Evolutionary conservation across 1,140 invertebrate genomes (phyloP).

Genomic region (Hycleus phaleratus): DNA sequence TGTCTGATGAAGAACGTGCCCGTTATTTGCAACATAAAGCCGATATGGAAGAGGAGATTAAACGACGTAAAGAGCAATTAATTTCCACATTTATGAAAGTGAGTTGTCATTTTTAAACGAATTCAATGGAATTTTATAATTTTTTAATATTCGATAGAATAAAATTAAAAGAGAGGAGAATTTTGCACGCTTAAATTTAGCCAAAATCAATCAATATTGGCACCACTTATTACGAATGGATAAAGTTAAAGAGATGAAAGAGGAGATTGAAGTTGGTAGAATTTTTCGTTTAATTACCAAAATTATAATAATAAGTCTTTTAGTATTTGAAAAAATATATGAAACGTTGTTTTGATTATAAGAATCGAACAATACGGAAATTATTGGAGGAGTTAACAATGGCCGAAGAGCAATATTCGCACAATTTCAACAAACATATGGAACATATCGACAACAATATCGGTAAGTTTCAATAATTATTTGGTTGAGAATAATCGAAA

Average conservation of each 20-base stretch:
- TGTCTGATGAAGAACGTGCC: slow-evolving; percentile 71
- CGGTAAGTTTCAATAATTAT: slow-evolving; percentile 41
- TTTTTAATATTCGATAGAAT: slow-evolving; percentile 46
- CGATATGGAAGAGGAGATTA: slow-evolving; percentile 68
- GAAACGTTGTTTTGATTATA: slow-evolving; percentile 51
- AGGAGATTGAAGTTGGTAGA: slow-evolving; percentile 51
- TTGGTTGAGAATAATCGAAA: background rate
- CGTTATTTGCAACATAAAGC: slow-evolving; percentile 70
- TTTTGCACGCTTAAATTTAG: slow-evolving; percentile 66
- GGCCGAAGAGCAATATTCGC: slow-evolving; percentile 60
- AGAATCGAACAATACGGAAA: slow-evolving; percentile 55
- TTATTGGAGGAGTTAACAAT: slow-evolving; percentile 57
- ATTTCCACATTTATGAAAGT: slow-evolving; percentile 72
- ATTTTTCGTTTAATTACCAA: background rate
- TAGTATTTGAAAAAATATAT: slow-evolving; percentile 53
- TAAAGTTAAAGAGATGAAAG: slow-evolving; percentile 63
- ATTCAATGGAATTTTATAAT: background rate
- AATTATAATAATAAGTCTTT: slow-evolving; percentile 10
- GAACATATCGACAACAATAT: slow-evolving; percentile 59
- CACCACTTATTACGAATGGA: slow-evolving; percentile 62
- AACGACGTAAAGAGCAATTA: slow-evolving; percentile 65
- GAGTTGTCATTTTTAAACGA: slow-evolving; percentile 10
- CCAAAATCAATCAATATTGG: slow-evolving; percentile 80
- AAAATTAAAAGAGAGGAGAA: slow-evolving; percentile 72
- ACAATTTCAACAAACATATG: slow-evolving; percentile 60